A percentile compares a stretch with the other conserved stretches of the same genome.
These are phyloP conservation scores for Caenorhabditis briggsae DNA, from an alignment of 1,140 invertebrate genomes.

Conservation along the genomic window DNA sequence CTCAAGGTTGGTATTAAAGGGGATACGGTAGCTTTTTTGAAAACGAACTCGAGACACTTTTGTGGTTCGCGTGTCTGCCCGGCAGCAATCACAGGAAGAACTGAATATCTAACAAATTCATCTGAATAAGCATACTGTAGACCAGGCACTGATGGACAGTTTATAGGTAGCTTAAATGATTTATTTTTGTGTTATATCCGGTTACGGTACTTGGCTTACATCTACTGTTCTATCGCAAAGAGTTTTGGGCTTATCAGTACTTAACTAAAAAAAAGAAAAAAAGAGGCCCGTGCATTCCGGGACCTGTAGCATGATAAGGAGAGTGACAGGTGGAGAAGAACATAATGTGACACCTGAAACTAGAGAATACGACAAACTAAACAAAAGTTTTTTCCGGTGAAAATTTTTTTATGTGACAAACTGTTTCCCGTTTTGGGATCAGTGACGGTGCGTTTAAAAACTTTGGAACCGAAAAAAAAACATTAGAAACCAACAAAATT, in stretches of 20 bases:
- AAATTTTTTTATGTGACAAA: neutral
- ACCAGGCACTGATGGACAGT: neutral
- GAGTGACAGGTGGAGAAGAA: neutral
- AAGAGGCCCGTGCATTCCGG: neutral
- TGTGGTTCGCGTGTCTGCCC: neutral
- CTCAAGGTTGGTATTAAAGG: neutral
- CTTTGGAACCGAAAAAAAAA: neutral
- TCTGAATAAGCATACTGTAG: constrained; percentile 31
- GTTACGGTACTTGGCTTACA: neutral
- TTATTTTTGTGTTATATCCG: neutral
- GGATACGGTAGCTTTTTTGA: neutral
- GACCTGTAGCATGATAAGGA: neutral
- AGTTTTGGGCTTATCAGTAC: neutral
- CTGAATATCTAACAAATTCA: constrained; percentile 10
- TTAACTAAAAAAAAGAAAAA: neutral
- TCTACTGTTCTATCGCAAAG: constrained; percentile 1
- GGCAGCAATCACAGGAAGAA: constrained; percentile 13
- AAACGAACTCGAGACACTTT: neutral
- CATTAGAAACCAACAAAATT: constrained; percentile 5
- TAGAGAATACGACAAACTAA: neutral
- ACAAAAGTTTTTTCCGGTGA: neutral
- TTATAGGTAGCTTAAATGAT: neutral
- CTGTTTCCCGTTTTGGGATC: neutral
- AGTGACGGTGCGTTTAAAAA: neutral
- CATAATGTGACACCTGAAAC: neutral